These are phyloP conservation scores for Perithous albicinctus DNA, from an alignment of 2,888 invertebrate species.

Conservation along the genomic window DNA sequence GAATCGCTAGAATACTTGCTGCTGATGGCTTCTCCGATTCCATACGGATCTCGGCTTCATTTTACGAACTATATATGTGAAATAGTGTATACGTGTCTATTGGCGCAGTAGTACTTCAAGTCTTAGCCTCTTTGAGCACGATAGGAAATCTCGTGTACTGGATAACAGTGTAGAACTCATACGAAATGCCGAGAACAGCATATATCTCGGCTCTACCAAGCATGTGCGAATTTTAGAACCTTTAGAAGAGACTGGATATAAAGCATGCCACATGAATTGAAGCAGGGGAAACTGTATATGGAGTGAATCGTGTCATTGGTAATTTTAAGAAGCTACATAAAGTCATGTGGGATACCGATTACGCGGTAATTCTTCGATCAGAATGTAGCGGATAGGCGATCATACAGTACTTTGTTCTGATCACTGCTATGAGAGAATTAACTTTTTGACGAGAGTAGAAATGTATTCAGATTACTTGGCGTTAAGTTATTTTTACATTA, in stretches of 20 bases:
- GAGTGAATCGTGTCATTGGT: not conserved
- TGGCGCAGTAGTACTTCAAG: not conserved
- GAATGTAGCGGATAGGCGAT: not conserved
- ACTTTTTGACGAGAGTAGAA: not conserved
- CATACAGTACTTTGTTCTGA: not conserved
- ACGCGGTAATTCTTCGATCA: not conserved
- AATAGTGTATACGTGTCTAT: conserved; percentile 25
- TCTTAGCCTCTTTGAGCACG: conserved; percentile 33
- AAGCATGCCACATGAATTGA: not conserved
- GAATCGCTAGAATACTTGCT: conserved; percentile 16
- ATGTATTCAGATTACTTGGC: too few species aligned
- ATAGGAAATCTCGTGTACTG: conserved; percentile 7
- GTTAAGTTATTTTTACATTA: too few species aligned
- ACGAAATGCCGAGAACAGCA: not conserved
- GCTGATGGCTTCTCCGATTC: conserved; percentile 21
- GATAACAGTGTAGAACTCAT: not conserved
- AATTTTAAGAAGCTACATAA: not conserved
- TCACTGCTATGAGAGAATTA: not conserved
- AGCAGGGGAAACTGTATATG: not conserved
- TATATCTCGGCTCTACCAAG: not conserved
- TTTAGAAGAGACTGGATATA: not conserved
- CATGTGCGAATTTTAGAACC: not conserved
- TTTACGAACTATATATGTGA: conserved; percentile 23
- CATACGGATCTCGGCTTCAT: conserved; percentile 45
- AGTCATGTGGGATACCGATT: not conserved